Percentiles rank a stretch among this genome's conserved stretches.
Conservation (phyloP, 2,888 invertebrate species). For the Listrodromus nycthemerus region DNA sequence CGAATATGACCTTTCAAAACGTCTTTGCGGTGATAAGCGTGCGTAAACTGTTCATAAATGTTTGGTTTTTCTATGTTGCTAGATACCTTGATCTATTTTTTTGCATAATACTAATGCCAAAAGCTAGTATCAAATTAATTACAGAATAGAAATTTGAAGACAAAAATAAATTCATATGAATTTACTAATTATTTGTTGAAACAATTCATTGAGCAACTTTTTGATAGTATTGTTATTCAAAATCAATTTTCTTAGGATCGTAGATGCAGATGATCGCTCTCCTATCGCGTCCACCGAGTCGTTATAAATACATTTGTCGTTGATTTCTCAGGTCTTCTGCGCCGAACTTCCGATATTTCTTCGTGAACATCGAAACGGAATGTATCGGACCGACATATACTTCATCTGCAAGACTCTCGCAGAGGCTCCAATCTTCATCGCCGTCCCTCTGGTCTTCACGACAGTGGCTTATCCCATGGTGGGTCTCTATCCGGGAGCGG, state of each 20-base stretch:
- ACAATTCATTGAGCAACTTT: no score
- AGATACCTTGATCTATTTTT: not conserved
- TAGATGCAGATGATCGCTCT: not conserved
- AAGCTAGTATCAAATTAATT: no score
- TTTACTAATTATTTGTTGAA: no score
- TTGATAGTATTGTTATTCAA: no score
- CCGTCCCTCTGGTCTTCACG: conserved; percentile 93
- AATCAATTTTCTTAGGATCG: no score
- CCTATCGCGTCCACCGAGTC: no score
- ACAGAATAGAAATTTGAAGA: no score
- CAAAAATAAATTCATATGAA: no score
- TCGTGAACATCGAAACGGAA: conserved; percentile 94
- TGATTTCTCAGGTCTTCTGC: conserved; percentile 91
- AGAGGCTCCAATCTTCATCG: conserved; percentile 94
- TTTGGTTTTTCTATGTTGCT: conserved; percentile 14
- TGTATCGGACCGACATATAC: conserved; percentile 96
- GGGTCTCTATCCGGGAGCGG: conserved; percentile 90
- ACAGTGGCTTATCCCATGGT: conserved; percentile 95
- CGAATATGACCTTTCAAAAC: conserved; percentile 97
- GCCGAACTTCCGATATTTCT: conserved; percentile 95
- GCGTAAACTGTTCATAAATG: conserved; percentile 82
- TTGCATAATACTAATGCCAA: no score
- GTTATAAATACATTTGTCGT: not conserved
- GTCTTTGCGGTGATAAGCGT: conserved; percentile 98
- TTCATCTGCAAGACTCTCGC: conserved; percentile 96